Base-by-base conservation (phyloP, 2,797 vertebrate species). In the Hydrophis major region DNA sequence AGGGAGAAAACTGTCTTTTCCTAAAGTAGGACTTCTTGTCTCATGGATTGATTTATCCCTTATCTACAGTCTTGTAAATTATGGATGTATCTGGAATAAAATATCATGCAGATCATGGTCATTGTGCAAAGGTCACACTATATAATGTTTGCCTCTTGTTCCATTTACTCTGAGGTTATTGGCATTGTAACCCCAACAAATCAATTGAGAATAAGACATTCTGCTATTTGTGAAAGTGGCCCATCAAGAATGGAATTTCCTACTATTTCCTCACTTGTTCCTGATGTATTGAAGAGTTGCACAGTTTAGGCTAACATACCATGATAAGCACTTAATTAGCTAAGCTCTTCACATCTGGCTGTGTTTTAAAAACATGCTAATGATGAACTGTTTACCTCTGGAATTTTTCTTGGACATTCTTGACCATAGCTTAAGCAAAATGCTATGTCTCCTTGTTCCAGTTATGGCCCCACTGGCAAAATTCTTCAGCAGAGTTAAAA, bases 171-270 rank as follows among this genome's bases (percentile, higher is more conserved):
- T 12, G 37, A 4, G 8, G 47, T 42, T 47, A 83, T 42, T 47
- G 37, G 37, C 74, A 63, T 86, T 92, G 88, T 55, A n/a, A 83
- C 32, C 56, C 56, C 92, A 92, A 89, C 89, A 47, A 83, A 18
- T 37, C 22, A 60, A 25, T 13, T 14, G 61, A 22, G 13, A 32
- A 88, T 61, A 16, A 86, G 32, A 57, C 22, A 20, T 27, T 56
- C 27, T 88, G 53, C 25, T 57, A 22, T 47, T 74, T 50, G 27
- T 16, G 22, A 56, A 89, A 78, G 56, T 78, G 37, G 32, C 37
- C 50, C 47, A 28, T 11, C 10, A 47, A 63, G 2, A 25, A 86
- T 60, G 20, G 28, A 28, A 13, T 74, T 37, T 37, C n/a, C n/a
- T 37, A n/a, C n/a, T 37, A 74, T 74, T 74, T 37, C n/a, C 18